Percentiles rank a stretch among this genome's conserved stretches.
phyloP scores from a whole-genome alignment of 1,140 invertebrate species.

The Aphidius gifuensis region DNA sequence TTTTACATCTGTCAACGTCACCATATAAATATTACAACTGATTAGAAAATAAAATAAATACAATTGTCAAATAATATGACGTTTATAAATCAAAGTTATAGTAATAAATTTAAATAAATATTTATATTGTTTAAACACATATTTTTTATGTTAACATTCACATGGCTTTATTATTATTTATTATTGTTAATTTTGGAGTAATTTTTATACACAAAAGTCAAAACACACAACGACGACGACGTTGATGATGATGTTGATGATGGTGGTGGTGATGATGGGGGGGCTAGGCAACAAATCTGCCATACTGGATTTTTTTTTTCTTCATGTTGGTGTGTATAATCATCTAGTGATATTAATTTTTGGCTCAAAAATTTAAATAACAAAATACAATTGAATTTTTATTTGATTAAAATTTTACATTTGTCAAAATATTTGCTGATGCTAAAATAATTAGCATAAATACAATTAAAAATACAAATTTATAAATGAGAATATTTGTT shows the following conservation, averaged over 20 bases:
- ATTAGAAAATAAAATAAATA: constrained; percentile 1
- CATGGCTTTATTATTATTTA: too few relatives aligned
- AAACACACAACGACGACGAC: too few relatives aligned
- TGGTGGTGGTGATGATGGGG: too few relatives aligned
- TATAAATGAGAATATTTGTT: constrained; percentile 27
- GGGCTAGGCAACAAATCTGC: too few relatives aligned
- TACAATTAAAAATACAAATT: constrained; percentile 30
- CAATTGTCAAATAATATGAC: not conserved
- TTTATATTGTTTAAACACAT: too few relatives aligned
- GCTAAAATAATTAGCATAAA: constrained; percentile 28
- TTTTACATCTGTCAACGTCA: constrained; percentile 38
- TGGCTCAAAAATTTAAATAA: not conserved
- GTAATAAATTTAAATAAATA: too few relatives aligned
- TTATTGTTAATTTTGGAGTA: too few relatives aligned
- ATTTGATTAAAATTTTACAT: constrained; percentile 6
- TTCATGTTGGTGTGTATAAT: not conserved
- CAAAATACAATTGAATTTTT: not conserved
- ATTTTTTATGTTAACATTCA: too few relatives aligned
- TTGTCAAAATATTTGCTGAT: constrained; percentile 21
- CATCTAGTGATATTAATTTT: not conserved
- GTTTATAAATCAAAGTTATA: too few relatives aligned
- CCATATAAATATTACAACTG: not conserved
- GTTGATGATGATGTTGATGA: too few relatives aligned
- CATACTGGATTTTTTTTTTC: not conserved
- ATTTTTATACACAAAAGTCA: too few relatives aligned